Evolutionary conservation across 1,140 invertebrate species (phyloP).

Genomic region (Kradibia gibbosae): DNA sequence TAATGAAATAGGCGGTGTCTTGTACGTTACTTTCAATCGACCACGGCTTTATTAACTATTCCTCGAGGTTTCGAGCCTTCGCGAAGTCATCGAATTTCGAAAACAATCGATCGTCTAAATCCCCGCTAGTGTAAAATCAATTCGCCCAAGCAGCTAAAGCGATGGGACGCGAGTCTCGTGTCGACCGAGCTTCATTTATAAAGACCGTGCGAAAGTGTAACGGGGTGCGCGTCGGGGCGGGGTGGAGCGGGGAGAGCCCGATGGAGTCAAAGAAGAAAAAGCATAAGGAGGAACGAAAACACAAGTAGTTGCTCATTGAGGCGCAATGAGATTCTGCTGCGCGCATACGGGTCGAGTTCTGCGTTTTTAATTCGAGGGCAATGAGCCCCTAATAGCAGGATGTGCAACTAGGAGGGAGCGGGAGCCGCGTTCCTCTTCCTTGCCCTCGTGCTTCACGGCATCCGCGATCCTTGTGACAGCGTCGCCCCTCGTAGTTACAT

Average conservation of each 20-base stretch:
- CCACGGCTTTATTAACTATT: background rate
- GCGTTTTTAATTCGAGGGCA: conserved; percentile 38
- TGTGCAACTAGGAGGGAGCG: background rate
- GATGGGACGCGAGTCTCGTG: background rate
- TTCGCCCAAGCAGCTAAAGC: background rate
- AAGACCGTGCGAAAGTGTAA: background rate
- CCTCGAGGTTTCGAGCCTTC: background rate
- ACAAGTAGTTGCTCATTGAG: conserved; percentile 25
- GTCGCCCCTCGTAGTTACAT: too few relatives aligned
- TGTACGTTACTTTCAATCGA: background rate
- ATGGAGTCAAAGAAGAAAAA: background rate
- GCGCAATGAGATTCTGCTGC: background rate
- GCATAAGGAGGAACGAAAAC: background rate
- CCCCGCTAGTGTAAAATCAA: background rate
- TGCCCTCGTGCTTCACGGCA: conserved; percentile 27
- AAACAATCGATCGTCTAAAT: background rate
- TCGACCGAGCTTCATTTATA: background rate
- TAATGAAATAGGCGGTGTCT: background rate
- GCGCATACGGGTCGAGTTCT: conserved; percentile 34
- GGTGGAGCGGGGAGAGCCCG: background rate
- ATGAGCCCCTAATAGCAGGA: conserved; percentile 45
- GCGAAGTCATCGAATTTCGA: background rate
- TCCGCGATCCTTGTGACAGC: conserved; percentile 34
- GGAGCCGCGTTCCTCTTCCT: background rate
- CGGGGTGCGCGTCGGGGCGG: background rate